These are phyloP conservation scores for Yponomeuta sedellus DNA, from an alignment of 2,888 invertebrate genomes.

Conservation along the genomic window DNA sequence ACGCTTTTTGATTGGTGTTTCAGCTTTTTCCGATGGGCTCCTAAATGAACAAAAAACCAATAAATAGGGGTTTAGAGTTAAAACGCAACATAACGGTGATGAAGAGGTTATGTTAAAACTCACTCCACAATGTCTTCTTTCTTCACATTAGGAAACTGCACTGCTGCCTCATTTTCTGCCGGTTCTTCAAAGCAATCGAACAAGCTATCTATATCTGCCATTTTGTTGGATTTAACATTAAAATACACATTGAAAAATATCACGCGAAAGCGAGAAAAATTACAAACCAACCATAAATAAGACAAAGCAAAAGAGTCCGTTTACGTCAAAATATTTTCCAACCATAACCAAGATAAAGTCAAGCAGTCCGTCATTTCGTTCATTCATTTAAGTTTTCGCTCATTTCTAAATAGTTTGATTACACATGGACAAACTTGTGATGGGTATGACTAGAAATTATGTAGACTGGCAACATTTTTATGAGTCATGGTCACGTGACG, in stretches of 20 bases:
- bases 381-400: background rate
- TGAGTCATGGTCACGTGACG: conserved; percentile 69
- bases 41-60: conserved; percentile 28
- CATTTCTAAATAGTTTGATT: background rate
- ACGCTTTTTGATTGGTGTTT: conserved; percentile 43
- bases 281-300: background rate
- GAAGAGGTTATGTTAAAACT: conserved; percentile 42
- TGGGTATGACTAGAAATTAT: conserved; percentile 16
- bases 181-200: conserved; percentile 66
- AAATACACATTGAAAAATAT: background rate
- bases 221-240: conserved; percentile 25
- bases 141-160: conserved; percentile 45
- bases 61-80: background rate
- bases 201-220: conserved; percentile 54
- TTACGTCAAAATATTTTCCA: too few species aligned
- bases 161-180: conserved; percentile 36
- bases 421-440: background rate
- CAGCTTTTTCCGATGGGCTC: conserved; percentile 25
- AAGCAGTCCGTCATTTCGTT: background rate
- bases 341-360: too few species aligned
- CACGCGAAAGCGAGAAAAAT: background rate
- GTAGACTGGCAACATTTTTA: conserved; percentile 44
- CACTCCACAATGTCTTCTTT: conserved; percentile 37
- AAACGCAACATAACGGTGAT: conserved; percentile 16
- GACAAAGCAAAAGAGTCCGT: background rate